Evolutionary conservation across 2,888 invertebrate genomes (phyloP).

Genomic region (Venustoraphidia nigricollis): DNA sequence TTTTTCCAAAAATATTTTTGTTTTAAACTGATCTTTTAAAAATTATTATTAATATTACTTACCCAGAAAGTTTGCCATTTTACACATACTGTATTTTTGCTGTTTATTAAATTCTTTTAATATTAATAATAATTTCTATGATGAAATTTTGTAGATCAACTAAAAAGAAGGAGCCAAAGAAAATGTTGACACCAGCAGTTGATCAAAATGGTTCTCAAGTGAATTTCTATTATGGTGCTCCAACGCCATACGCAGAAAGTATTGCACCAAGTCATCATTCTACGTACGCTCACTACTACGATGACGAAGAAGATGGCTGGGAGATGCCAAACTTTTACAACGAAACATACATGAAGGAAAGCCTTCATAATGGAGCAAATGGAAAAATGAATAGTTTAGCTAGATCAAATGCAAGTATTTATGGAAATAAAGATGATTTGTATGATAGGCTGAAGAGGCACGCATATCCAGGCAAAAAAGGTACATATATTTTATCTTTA

Average conservation of each 20-base stretch:
- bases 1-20: no score
- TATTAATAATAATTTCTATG: not conserved
- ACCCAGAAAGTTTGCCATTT: no score
- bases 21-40: no score
- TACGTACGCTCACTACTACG: constrained; percentile 89
- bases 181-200: constrained; percentile 73
- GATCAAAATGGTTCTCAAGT: constrained; percentile 89
- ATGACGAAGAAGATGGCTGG: constrained; percentile 93
- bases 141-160: constrained; percentile 42
- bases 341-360: constrained; percentile 91
- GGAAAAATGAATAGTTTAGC: constrained; percentile 88
- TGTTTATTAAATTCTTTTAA: constrained; percentile 4
- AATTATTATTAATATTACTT: no score
- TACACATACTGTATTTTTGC: not conserved
- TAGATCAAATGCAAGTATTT: constrained; percentile 83
- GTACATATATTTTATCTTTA: constrained; percentile 31
- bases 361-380: constrained; percentile 69
- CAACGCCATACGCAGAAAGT: constrained; percentile 87
- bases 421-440: constrained; percentile 88
- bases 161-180: constrained; percentile 80
- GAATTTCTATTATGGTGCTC: constrained; percentile 91
- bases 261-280: constrained; percentile 92
- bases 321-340: constrained; percentile 96
- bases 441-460: constrained; percentile 91
- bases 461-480: constrained; percentile 91